Evolutionary conservation across 1,140 invertebrate species (phyloP).

Genomic region (Ips typographus): DNA sequence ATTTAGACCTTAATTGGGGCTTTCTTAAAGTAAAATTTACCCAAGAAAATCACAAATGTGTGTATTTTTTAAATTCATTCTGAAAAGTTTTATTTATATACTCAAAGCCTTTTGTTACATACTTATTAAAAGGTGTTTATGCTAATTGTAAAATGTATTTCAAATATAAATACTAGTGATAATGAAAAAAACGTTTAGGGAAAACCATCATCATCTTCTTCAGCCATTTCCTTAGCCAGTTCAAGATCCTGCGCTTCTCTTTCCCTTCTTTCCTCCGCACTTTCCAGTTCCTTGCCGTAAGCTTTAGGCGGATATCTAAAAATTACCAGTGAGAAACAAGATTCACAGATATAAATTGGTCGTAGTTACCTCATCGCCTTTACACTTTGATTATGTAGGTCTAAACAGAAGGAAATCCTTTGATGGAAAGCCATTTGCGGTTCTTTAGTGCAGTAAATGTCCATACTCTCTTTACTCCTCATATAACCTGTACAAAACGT

Average conservation of each 20-base stretch:
- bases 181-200: slow-evolving; percentile 51
- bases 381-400: slow-evolving; percentile 96
- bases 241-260: slow-evolving; percentile 97
- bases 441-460: slow-evolving; percentile 96
- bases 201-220: slow-evolving; percentile 96
- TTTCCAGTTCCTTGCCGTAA: slow-evolving; percentile 97
- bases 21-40: too few species aligned
- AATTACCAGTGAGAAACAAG: neutral
- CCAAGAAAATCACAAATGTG: too few species aligned
- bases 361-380: slow-evolving; percentile 79
- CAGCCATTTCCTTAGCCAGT: slow-evolving; percentile 97
- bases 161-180: too few species aligned
- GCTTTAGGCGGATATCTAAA: slow-evolving; percentile 94
- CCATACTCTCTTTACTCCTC: slow-evolving; percentile 94
- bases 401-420: slow-evolving; percentile 95
- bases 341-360: neutral
- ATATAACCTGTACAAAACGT: slow-evolving; percentile 65
- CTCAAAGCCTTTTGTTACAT: too few species aligned
- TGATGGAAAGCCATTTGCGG: slow-evolving; percentile 97
- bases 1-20: neutral
- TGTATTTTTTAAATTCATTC: too few species aligned
- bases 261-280: slow-evolving; percentile 93
- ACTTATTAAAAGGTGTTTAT: too few species aligned
- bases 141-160: too few species aligned
- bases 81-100: too few species aligned